Percentiles rank a stretch among this genome's conserved stretches.
phyloP scores from a whole-genome alignment of 2,888 invertebrate species.

The Trichopria drosophilae region DNA sequence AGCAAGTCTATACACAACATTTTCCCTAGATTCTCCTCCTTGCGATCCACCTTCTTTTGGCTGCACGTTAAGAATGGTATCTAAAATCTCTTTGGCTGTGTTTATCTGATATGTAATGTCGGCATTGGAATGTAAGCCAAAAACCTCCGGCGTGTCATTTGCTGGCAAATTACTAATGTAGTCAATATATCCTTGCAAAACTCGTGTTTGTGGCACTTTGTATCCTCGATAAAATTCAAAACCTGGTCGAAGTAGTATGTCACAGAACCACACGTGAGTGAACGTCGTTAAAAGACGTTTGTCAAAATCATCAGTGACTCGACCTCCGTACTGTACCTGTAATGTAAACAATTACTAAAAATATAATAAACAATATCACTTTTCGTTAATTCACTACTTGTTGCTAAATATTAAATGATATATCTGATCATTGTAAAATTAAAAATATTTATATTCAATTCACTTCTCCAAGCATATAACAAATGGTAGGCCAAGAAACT shows the following conservation, averaged over 20 bases:
- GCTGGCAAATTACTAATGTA: conserved; percentile 84
- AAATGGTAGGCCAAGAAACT: conserved; percentile 95
- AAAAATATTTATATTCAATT: not conserved
- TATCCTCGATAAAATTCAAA: conserved; percentile 95
- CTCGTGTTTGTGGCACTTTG: conserved; percentile 84
- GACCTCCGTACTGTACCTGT: conserved; percentile 74
- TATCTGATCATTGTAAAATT: not conserved
- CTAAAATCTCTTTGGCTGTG: conserved; percentile 89
- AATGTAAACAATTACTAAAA: not conserved
- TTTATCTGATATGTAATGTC: conserved; percentile 98
- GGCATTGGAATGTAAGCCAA: conserved; percentile 94
- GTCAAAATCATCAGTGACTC: conserved; percentile 97
- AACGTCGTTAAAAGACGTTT: conserved; percentile 91
- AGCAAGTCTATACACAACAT: conserved; percentile 86
- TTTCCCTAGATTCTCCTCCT: conserved; percentile 91
- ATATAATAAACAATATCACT: not conserved
- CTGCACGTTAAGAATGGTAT: conserved; percentile 94
- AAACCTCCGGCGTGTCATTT: conserved; percentile 91
- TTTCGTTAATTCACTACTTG: not conserved
- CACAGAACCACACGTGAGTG: conserved; percentile 94
- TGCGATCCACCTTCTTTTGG: conserved; percentile 92
- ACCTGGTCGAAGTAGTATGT: conserved; percentile 79
- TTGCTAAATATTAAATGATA: not conserved
- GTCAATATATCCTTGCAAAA: conserved; percentile 78
- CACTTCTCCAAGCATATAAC: conserved; percentile 96